Evolutionary conservation across 2,888 invertebrate species (phyloP).

Genomic region (Caenorhabditis sp.): DNA sequence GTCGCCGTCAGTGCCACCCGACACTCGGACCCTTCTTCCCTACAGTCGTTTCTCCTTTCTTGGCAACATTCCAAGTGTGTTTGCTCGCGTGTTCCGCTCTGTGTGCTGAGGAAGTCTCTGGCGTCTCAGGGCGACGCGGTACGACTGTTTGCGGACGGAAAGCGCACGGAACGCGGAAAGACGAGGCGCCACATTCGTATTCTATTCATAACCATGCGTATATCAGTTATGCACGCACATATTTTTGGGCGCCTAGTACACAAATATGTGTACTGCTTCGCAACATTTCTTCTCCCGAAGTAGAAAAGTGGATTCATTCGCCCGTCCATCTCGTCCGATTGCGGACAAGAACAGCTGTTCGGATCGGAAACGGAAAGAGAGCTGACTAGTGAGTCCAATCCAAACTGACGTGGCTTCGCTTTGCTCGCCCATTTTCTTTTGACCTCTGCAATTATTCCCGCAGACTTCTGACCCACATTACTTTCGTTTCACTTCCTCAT

Average conservation of each 20-base stretch:
- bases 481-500: too few relatives aligned
- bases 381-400: too few relatives aligned
- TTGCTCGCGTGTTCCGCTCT: slow-evolving; percentile 16
- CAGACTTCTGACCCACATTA: too few relatives aligned
- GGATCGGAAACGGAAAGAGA: too few relatives aligned
- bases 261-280: background rate
- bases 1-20: too few relatives aligned
- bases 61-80: slow-evolving; percentile 52
- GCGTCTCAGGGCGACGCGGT: background rate
- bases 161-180: background rate
- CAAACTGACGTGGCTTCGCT: too few relatives aligned
- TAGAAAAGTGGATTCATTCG: background rate
- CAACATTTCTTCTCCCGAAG: slow-evolving; percentile 24
- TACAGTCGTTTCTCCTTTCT: too few relatives aligned
- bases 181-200: slow-evolving; percentile 1
- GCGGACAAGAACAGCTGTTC: too few relatives aligned
- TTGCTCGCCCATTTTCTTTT: too few relatives aligned
- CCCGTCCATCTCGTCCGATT: background rate
- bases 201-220: slow-evolving; percentile 4
- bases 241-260: slow-evolving; percentile 9
- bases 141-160: slow-evolving; percentile 7
- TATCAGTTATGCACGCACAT: slow-evolving; percentile 7
- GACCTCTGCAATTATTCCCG: too few relatives aligned
- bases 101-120: slow-evolving; percentile 12
- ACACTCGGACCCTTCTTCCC: too few relatives aligned